Evolutionary conservation across 2,888 invertebrate genomes (phyloP), one percentile per base, ranked within the genome.

Genomic region (Apodemia arnacis): DNA sequence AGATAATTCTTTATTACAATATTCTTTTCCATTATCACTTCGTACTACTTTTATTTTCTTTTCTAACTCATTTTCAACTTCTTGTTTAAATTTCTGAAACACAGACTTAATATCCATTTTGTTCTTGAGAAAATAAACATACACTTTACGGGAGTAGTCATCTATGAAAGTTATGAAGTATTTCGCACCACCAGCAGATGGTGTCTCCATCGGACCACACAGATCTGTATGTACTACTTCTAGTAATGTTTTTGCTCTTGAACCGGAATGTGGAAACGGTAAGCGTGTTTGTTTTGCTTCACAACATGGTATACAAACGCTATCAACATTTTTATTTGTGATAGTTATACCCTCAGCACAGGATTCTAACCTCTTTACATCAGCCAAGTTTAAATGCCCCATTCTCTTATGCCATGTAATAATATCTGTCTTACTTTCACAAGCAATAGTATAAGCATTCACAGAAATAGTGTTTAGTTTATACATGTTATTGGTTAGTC

Each of bases 131-230:
- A 95, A 95, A 88, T 95, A 96, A 49, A 95, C 94, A 91, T 90
- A 87, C 3, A 91, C 85, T 80, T 87, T 92, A 18, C 89, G 38
- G 0, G 91, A 85, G 49, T 38, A 91, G 85, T 96, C 95, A 93
- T 97, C 96, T 70, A 95, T 93, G 63, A 96, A 95, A 0, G 95
- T 95, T 15, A 96, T 78, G 81, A 96, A 95, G 91, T 96, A 96
- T 79, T 88, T 95, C 2, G 93, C 89, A 18, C 95, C 95, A 8
- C 95, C 95, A 10, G 94, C 80, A 1, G 96, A 96, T 18, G 74
- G 21, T 3, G 82, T 87, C 81, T 95, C 94, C 95, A 96, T 95
- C 24, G 95, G 95, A 66, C 96, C 96, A 87, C 96, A 95, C 8
- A 96, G 75, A 85, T 96, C 96, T 6, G 95, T 83, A 81, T 96